Base-by-base conservation (phyloP, 2,888 invertebrate species). In the Ophraella communa region DNA sequence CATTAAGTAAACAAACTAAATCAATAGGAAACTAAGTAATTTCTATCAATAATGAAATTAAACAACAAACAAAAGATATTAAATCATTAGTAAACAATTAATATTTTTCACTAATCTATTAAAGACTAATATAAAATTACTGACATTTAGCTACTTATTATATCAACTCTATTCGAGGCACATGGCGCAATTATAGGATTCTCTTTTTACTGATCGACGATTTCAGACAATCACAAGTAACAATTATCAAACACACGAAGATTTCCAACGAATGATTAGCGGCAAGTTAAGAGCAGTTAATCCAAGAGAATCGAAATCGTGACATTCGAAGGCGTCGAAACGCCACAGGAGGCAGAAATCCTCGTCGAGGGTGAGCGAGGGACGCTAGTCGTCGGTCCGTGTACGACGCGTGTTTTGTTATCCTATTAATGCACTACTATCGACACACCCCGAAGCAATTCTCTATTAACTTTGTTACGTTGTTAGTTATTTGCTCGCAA, bases 381-480 rank as follows among this genome's bases (percentile, higher is more conserved):
- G 55, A 52, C 44, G 55, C 11, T 52, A 45, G 52, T 54, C 66
- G 56, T 62, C 52, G 60, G 62, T 42, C 39, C 47, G 65, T 57
- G 51, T 20, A 17, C 49, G 62, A 62, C 64, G 65, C 67, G 68
- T 66, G 67, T 71, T 68, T 64, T 58, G 66, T 69, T 68, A 70
- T 74, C 72, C 73, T 71, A 71, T 69, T 68, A 67, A 68, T 66
- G 64, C 63, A 51, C 56, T 42, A 53, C 44, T 61, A 56, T 55
- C 52, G 59, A 51, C 49, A 30, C 57, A 39, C 64, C 49, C 56
- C 35, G 42, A 35, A 55, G 45, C 52, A 18, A 58, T 42, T 30
- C 62, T 76, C 78, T 77, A 81, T 80, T 80, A 80, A 80, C 80
- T 80, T 80, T 80, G 81, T 81, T 81, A 81, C 78, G 78, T 81